phyloP scores from a whole-genome alignment of 2,888 invertebrate genomes.

The Plutella xylostella region DNA sequence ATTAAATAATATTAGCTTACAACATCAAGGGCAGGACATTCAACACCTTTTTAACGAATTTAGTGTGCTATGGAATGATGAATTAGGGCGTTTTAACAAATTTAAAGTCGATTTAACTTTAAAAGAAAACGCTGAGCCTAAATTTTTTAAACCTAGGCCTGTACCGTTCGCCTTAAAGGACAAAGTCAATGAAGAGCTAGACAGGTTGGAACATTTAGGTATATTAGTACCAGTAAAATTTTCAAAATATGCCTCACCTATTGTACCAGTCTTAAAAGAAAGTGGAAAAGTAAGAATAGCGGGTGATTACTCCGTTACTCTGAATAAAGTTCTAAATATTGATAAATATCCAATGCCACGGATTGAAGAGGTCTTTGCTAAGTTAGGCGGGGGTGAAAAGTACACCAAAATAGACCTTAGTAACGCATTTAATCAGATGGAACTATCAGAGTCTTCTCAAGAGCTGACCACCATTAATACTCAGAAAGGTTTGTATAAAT shows the following conservation, averaged over 20 bases:
- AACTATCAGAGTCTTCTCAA: conserved; percentile 14
- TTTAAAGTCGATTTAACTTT: conserved; percentile 15
- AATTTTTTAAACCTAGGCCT: conserved; percentile 21
- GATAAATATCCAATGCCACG: conserved; percentile 21
- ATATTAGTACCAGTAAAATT: background rate
- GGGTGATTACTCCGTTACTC: conserved; percentile 20
- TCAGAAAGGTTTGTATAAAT: conserved; percentile 13
- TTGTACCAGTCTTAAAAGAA: conserved; percentile 18
- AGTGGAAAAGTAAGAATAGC: conserved; percentile 20
- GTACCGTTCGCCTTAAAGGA: conserved; percentile 22
- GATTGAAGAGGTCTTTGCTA: conserved; percentile 22
- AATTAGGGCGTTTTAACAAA: conserved; percentile 17
- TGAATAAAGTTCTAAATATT: conserved; percentile 18
- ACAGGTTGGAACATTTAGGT: background rate
- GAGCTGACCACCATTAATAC: conserved; percentile 17
- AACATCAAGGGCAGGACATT: background rate
- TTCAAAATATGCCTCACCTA: background rate
- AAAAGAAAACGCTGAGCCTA: conserved; percentile 15
- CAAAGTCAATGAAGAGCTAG: conserved; percentile 18
- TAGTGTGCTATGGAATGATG: conserved; percentile 15
- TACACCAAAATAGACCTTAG: conserved; percentile 19
- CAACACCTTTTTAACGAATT: background rate
- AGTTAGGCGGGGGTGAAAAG: conserved; percentile 16
- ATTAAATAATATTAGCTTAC: background rate
- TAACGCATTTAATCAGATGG: conserved; percentile 17